Base-by-base conservation (phyloP, 2,888 invertebrate genomes). In the Drosophila prostipennis region DNA sequence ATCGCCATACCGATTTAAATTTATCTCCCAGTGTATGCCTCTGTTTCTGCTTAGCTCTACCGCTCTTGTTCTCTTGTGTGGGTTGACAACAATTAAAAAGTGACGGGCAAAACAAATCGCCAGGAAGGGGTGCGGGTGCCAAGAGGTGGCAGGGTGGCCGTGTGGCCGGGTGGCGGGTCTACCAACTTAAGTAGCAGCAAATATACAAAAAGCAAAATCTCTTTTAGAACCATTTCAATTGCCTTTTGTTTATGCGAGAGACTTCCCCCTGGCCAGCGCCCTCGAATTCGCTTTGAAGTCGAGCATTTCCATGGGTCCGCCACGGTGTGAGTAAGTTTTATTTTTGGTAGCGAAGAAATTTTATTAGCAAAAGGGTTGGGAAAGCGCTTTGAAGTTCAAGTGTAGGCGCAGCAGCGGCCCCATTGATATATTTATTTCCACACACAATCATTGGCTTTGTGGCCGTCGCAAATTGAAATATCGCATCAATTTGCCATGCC, bases 41-140 rank as follows among this genome's bases (percentile, higher is more conserved):
- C 39, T 37, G 8, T 46, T 34, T 2, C 4, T 26, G 36, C 36
- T 34, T n/a, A 5, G 14, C 19, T 23, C 45, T 14, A 32, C 19
- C 37, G 60, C 45, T 46, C 42, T 39, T 13, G 8, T 40, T 40
- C 40, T 26, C 52, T 29, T 68, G 83, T 78, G 81, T 83, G 81
- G 83, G 81, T 81, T 83, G 83, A 80, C 81, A 83, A 82, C 83
- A 82, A 82, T 82, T 82, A 82, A 81, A 83, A 83, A 67, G 70
- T 80, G 80, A 77, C 63, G 79, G 74, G 58, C 72, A 55, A 40
- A 57, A 78, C 70, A 69, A 70, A 70, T 70, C 69, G 70, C 19
- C 43, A 32, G 16, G 34, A 48, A 19, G 45, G 46, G 53, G 26
- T 16, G 51, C 19, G 42, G 39, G n/a, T 16, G 54, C 40, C 26